A percentile compares a stretch with the other conserved stretches of the same genome.
phyloP scores from a whole-genome alignment of 1,140 invertebrate species.

The Drosophila oshimai region DNA sequence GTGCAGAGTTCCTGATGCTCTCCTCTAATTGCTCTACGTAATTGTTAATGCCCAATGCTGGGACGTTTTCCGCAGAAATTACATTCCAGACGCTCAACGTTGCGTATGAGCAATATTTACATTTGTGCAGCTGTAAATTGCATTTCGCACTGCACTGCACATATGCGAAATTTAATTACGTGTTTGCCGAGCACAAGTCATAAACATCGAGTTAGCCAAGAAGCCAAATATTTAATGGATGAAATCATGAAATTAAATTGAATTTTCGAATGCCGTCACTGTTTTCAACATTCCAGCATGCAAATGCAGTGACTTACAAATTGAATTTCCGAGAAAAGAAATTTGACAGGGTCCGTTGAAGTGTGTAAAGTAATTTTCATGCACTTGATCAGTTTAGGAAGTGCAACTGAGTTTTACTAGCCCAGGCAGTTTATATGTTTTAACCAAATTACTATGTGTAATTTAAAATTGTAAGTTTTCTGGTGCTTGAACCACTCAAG shows the following conservation, averaged over 20 bases:
- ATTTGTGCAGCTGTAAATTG: conserved; percentile 65
- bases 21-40: conserved; percentile 16
- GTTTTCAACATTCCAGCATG: not conserved
- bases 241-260: conserved; percentile 53
- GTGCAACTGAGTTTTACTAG: not conserved
- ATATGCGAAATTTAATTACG: conserved; percentile 66
- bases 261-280: conserved; percentile 13
- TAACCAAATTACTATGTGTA: not conserved
- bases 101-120: conserved; percentile 71
- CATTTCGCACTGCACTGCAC: conserved; percentile 38
- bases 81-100: conserved; percentile 42
- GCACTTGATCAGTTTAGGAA: conserved; percentile 9
- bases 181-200: conserved; percentile 23
- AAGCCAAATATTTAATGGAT: conserved; percentile 46
- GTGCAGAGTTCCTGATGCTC: not conserved
- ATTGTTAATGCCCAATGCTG: conserved; percentile 15
- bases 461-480: not conserved
- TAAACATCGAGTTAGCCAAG: conserved; percentile 32
- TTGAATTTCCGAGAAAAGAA: conserved; percentile 9
- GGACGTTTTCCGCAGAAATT: not conserved
- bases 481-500: not conserved
- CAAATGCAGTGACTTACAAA: conserved; percentile 8
- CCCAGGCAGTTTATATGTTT: not conserved
- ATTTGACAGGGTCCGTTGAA: conserved; percentile 21
- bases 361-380: conserved; percentile 33